Conservation (phyloP, 35 echinoderm and acorn worm species). For the Eucidaris tribuloides region DNA sequence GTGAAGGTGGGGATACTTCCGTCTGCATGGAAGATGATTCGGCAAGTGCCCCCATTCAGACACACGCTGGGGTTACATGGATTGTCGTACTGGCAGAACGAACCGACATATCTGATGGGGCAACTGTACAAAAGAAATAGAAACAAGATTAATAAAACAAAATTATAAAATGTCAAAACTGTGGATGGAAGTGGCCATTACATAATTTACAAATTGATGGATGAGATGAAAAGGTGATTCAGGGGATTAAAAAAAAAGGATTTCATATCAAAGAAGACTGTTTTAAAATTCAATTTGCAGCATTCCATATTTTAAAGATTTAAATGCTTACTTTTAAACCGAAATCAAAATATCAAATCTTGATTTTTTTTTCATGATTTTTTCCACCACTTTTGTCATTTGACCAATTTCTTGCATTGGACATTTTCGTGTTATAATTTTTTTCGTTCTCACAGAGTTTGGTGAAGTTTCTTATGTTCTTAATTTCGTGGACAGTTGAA, state of each 20-base stretch:
- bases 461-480: too few relatives aligned
- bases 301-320: too few relatives aligned
- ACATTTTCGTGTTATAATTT: too few relatives aligned
- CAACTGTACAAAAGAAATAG: slow-evolving; percentile 14
- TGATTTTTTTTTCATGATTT: too few relatives aligned
- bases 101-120: background rate
- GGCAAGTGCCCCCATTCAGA: background rate
- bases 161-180: background rate
- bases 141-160: background rate
- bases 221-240: background rate
- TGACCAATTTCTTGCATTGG: too few relatives aligned
- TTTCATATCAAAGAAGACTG: background rate
- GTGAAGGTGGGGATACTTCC: background rate
- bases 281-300: too few relatives aligned
- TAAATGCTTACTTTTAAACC: too few relatives aligned
- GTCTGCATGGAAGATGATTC: background rate
- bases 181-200: too few relatives aligned
- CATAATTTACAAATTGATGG: background rate
- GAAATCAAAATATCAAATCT: too few relatives aligned
- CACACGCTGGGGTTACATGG: slow-evolving; percentile 9
- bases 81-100: slow-evolving; percentile 7
- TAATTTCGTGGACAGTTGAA: too few relatives aligned
- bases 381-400: too few relatives aligned
- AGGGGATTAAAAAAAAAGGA: background rate
- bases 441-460: too few relatives aligned